Evolutionary conservation across 92 coral and sea anemone species (phyloP), one percentile per base, ranked within the genome.

Genomic region (Pocillopora meandrina): DNA sequence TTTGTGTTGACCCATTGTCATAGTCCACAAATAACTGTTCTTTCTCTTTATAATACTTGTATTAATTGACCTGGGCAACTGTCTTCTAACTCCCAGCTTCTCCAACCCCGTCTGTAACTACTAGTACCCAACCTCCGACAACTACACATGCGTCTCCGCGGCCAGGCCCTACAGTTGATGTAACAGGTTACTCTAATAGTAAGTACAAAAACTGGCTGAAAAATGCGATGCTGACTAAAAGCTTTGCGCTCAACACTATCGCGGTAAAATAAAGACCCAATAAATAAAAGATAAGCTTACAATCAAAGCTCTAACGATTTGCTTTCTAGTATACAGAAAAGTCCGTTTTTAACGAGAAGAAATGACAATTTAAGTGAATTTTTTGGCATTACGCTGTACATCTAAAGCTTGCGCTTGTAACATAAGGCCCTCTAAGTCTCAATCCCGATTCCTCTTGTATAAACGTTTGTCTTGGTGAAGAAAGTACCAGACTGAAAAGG

Each of bases 71-170:
- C 61, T 52, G 80, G 86, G 80, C 73, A 73, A 75, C 73, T 74
- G 80, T 83, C 80, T 83, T 83, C 57, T 52, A 62, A 83, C 80
- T 42, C 76, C 80, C 86, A 83, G 86, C 86, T 65, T 42, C 86
- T 42, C 61, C 86, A 63, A 73, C 86, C 62, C 79, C 86, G 65
- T 15, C 42, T 81, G 85, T 60, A 20, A 49, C 80, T 34, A 82
- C 72, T 14, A 71, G 12, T 10, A 42, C 52, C 52, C 52, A 42
- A 42, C 52, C 52, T 42, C 52, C 52, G 8, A 42, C 86, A 49
- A 72, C 86, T 62, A 62, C 86, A 42, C 17, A 61, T 13, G 63
- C 35, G 23, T 11, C 74, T 63, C 64, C 56, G 59, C 70, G 77
- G 74, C 65, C 80, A 72, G 86, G 55, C 10, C 74, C 86, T 0